Conservation (phyloP, 2,888 invertebrate genomes). For the Tenthredo scrophulariae region DNA sequence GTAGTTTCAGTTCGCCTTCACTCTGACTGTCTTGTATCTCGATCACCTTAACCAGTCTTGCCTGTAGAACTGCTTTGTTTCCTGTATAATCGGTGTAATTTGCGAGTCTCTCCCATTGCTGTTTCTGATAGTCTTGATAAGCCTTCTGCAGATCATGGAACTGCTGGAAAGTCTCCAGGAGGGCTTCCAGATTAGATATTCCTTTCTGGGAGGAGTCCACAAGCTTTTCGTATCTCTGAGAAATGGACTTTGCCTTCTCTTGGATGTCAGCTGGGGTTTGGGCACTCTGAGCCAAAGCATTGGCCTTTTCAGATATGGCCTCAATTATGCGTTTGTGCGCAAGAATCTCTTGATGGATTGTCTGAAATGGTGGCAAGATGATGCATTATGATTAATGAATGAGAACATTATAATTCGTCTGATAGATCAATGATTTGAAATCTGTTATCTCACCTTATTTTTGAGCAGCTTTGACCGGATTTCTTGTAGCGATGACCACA, state of each 20-base stretch:
- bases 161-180: slow-evolving; percentile 90
- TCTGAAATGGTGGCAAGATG: slow-evolving; percentile 75
- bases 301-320: slow-evolving; percentile 93
- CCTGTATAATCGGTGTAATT: slow-evolving; percentile 92
- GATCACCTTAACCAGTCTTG: slow-evolving; percentile 88
- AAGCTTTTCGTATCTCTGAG: slow-evolving; percentile 87
- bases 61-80: slow-evolving; percentile 91
- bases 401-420: neutral
- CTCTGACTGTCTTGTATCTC: slow-evolving; percentile 89
- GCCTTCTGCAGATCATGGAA: slow-evolving; percentile 92
- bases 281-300: slow-evolving; percentile 83
- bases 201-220: slow-evolving; percentile 84
- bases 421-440: slow-evolving; percentile 40
- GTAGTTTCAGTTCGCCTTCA: slow-evolving; percentile 88
- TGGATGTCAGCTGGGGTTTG: slow-evolving; percentile 82
- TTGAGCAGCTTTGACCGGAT: slow-evolving; percentile 91
- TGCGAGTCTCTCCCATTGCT: slow-evolving; percentile 92
- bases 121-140: slow-evolving; percentile 94
- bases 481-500: slow-evolving; percentile 90
- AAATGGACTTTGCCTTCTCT: slow-evolving; percentile 86
- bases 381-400: neutral
- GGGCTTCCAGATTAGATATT: slow-evolving; percentile 87
- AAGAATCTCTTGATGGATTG: slow-evolving; percentile 92
- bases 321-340: slow-evolving; percentile 95
- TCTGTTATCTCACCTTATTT: slow-evolving; percentile 81